Evolutionary conservation across 1,140 invertebrate genomes (phyloP), one percentile per base, ranked within the genome.

Genomic region (Drosophila busckii): DNA sequence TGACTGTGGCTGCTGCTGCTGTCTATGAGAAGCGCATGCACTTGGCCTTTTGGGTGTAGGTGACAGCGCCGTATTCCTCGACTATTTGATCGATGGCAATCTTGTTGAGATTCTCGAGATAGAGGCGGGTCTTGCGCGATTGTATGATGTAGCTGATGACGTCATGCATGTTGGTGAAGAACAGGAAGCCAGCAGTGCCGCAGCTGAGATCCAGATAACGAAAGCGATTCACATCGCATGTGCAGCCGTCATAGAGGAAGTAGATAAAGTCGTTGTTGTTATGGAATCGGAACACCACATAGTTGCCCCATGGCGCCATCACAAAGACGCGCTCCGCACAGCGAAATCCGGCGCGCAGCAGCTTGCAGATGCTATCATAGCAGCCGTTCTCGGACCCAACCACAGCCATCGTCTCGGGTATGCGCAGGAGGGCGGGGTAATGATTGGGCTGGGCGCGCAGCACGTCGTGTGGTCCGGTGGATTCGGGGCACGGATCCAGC

Each of bases 251-350:
- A 23, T 55, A 87, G 6, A 87, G 49, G 34, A 84, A 85, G 52
- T 85, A 87, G 20, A 75, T 82, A 16, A 70, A 78, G 28, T 87
- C 70, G 2, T 34, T 56, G 15, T 65, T 65, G 13, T 76, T 70
- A 19, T 87, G 71, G 23, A 63, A 75, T 2, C 85, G 84, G 20
- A 87, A 87, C 1, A 85, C 70, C 19, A 85, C 85, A 38, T 87
- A 87, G 38, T 86, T 87, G 26, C 85, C 85, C 85, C 85, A 87
- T 3, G 85, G 85, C 1, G 85, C 84, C 83, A 87, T 87, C 13
- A 80, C 66, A 15, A 87, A 73, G 15, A 87, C 65, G 8, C 85
- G 78, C 37, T 87, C 85, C 19, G 82, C 75, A 53, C 85, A 85
- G 35, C 73, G 82, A 42, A 87, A 85, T 12, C 73, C 85, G 20